Conservation (phyloP, 1,140 invertebrate species). For the Asbolus verrucosus region DNA sequence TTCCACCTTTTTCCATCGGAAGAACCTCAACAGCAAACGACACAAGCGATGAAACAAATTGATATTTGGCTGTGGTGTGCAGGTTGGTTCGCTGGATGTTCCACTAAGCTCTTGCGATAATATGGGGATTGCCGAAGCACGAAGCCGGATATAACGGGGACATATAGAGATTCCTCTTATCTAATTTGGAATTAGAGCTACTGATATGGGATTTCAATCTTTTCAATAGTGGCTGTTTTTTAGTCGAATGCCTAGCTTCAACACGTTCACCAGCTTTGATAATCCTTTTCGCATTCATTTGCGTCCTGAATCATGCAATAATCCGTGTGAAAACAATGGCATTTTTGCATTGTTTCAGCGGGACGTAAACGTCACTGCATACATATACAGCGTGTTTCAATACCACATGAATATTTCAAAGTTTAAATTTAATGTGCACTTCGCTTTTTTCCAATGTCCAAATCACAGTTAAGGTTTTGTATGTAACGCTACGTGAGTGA, state of each 20-base stretch:
- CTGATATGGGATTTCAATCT: slow-evolving; percentile 44
- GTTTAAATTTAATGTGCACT: too few species aligned
- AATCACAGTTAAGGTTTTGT: too few species aligned
- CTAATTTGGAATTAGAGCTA: slow-evolving; percentile 50
- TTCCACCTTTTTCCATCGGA: slow-evolving; percentile 5
- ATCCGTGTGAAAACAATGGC: background rate
- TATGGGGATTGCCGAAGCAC: slow-evolving; percentile 32
- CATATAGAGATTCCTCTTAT: slow-evolving; percentile 50
- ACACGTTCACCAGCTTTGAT: slow-evolving; percentile 14
- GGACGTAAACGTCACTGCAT: too few species aligned
- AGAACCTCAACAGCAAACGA: too few species aligned
- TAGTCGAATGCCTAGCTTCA: slow-evolving; percentile 24
- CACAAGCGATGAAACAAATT: slow-evolving; percentile 2
- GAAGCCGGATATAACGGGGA: slow-evolving; percentile 27
- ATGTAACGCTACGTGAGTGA: too few species aligned
- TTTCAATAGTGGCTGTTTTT: slow-evolving; percentile 38
- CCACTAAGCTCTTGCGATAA: slow-evolving; percentile 25
- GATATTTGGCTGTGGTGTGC: slow-evolving; percentile 29
- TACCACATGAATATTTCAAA: too few species aligned
- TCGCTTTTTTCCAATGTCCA: too few species aligned
- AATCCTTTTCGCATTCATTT: slow-evolving; percentile 10
- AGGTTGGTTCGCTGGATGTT: slow-evolving; percentile 4
- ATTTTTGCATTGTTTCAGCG: too few species aligned
- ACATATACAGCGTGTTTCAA: too few species aligned
- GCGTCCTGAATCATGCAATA: slow-evolving; percentile 1